Evolutionary conservation across 2,113 vertebrate species (phyloP), one percentile per base, ranked within the genome.

Genomic region (Irena cyanogastra): DNA sequence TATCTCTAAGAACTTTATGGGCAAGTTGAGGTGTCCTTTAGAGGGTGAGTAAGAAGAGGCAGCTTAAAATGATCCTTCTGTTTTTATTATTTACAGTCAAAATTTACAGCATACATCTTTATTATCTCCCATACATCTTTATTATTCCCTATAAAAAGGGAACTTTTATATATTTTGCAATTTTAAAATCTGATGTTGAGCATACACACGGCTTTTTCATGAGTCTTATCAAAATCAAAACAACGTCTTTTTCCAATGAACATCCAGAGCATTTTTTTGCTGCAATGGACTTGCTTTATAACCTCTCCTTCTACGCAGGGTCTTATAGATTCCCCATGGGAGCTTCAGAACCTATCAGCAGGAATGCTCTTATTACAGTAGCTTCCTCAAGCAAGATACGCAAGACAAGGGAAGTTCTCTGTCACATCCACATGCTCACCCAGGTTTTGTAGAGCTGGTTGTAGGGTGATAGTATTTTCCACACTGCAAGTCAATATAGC

Each of bases 171-270:
- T 37, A 50, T 44, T 47, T 76, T 37, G 9, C 24, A 56, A 31
- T 49, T 88, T 95, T 65, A 47, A 83, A 83, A 33, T 39, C 30
- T 7, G 30, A 60, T 7, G 8, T 17, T 52, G 22, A 77, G 35
- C 28, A 85, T 10, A 75, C 4, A 27, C 10, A 33, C 0, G 0
- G 14, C 21, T 86, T 93, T 87, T 59, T 37, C 0, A 0, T 27
- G 87, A 68, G 14, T n/a, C 13, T 30, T 30, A 65, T 4, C 33
- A 90, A 89, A 66, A 94, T 13, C 10, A 23, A 60, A 54, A 37
- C 15, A 0, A 47, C 3, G 2, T 26, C 13, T 54, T 74, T 82
- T 26, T 66, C 35, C 26, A 3, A 52, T 13, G 35, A 20, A 69
- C 21, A 60, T 2, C 59, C 9, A 56, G 23, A 59, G 37, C 16